Percentiles rank a stretch among this genome's conserved stretches.
phyloP scores from a whole-genome alignment of 1,140 invertebrate genomes.

The Drosophila mojavensis region DNA sequence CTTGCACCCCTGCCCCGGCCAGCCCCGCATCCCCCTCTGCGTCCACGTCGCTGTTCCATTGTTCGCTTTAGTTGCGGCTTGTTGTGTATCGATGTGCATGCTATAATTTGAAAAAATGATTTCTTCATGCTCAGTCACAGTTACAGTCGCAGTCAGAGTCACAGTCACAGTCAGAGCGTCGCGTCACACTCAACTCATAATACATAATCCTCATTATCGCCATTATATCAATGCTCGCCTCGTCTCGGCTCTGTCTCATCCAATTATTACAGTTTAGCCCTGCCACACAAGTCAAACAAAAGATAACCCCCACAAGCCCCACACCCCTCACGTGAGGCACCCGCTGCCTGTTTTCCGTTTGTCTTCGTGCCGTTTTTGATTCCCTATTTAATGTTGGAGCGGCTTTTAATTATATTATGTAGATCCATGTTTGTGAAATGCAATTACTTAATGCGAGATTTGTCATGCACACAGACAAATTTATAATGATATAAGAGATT shows the following conservation, averaged over 20 bases:
- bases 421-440: constrained; percentile 5
- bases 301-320: constrained; percentile 27
- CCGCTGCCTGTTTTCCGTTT: not conserved
- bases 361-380: not conserved
- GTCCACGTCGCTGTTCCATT: constrained; percentile 29
- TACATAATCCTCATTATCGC: constrained; percentile 41
- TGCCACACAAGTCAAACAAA: constrained; percentile 78
- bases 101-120: constrained; percentile 78
- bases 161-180: constrained; percentile 52
- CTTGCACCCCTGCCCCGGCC: not conserved
- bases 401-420: constrained; percentile 25
- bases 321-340: not conserved
- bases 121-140: constrained; percentile 77
- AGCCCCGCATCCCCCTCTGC: not conserved
- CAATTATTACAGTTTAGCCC: constrained; percentile 81
- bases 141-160: constrained; percentile 65
- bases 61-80: constrained; percentile 82
- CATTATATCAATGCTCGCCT: constrained; percentile 24
- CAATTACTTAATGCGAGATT: constrained; percentile 6
- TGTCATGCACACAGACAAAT: not conserved
- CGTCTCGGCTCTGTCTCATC: constrained; percentile 58
- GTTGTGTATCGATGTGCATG: constrained; percentile 80
- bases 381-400: constrained; percentile 2
- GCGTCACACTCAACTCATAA: constrained; percentile 6
- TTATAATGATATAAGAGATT: not conserved